Base-by-base conservation (phyloP, 2,113 vertebrate species). In the Oceanodroma tethys region DNA sequence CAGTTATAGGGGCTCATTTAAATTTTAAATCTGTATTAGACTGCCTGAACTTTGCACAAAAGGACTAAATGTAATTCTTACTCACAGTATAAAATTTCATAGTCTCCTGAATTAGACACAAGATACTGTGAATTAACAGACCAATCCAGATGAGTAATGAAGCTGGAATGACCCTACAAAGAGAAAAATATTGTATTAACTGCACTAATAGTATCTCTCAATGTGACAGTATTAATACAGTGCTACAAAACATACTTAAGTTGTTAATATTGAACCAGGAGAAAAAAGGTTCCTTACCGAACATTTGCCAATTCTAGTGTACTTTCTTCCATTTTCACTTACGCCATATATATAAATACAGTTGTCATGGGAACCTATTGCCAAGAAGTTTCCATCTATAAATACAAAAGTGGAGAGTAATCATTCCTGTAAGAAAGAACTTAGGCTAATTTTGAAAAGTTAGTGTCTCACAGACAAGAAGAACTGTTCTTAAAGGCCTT, bases 21-120 rank as follows among this genome's bases (percentile, higher is more conserved):
- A 91, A 97, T 90, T 93, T 95, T 78, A 94, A 92, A 93, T 92
- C 68, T 76, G 6, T 71, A 76, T 86, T 81, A 86, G 67, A 75
- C 60, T 66, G 82, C 87, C 74, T 63, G 50, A 95, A 92, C 52
- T 91, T 87, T 71, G 50, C 42, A 90, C 71, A 78, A 96, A 93
- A 72, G 32, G 53, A 86, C 55, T 81, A 86, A 95, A 50, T 9
- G 43, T 38, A 85, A 83, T 50, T 89, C 76, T 76, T 97, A 99
- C 99, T 99, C 96, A 99, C 99, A 99, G 96, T 99, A 99, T 36
- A 99, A 98, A 87, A 99, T 99, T 98, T 99, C 99, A 53, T 99
- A 99, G 97, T 99, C 99, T 78, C 99, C 99, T 42, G 99, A 99
- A 97, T 99, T 99, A 47, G 99, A 99, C 81, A 99, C 99, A 73